Conservation (phyloP, 2,888 invertebrate genomes). For the Empis livida region DNA sequence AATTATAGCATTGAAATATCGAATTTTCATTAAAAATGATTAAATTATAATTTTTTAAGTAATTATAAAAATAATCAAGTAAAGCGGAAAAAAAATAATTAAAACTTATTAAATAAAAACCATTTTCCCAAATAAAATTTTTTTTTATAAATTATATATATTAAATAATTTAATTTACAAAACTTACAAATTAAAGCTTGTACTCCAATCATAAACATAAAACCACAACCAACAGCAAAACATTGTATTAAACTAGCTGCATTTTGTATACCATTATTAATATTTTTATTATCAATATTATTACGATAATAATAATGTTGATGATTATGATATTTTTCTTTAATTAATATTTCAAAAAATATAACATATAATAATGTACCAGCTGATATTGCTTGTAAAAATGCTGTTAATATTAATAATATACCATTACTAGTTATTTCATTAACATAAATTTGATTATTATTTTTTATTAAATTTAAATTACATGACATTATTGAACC, state of each 20-base stretch:
- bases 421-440: slow-evolving; percentile 48
- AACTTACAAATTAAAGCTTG: not conserved
- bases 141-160: not conserved
- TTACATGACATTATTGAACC: not conserved
- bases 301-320: not conserved
- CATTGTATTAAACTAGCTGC: not conserved
- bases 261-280: not conserved
- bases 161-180: not conserved
- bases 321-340: slow-evolving; percentile 14
- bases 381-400: slow-evolving; percentile 71
- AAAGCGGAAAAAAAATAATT: no score
- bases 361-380: slow-evolving; percentile 91
- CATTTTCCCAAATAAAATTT: not conserved
- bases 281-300: not conserved
- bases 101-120: no score
- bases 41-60: no score
- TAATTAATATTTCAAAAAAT: slow-evolving; percentile 84
- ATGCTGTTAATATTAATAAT: slow-evolving; percentile 49
- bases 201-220: not conserved
- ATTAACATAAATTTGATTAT: not conserved
- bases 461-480: not conserved
- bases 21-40: no score
- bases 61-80: no score
- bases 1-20: no score
- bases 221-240: slow-evolving; percentile 1